Base-by-base conservation (phyloP, 2,888 invertebrate species). In the Drosophila monieri region DNA sequence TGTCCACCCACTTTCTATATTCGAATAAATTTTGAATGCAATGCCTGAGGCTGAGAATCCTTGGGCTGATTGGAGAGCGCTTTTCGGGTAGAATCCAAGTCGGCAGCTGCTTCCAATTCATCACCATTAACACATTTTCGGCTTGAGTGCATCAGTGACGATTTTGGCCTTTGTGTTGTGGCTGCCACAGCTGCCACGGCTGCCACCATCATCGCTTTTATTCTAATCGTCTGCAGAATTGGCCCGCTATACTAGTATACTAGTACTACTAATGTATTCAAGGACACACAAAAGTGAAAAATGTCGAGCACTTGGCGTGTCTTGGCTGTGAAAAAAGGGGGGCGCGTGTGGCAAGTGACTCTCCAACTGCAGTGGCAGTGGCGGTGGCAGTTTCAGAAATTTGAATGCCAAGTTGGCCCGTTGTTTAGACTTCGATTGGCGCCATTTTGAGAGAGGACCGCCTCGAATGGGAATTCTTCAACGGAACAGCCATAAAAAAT, bases 41-140 rank as follows among this genome's bases (percentile, higher is more conserved):
- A 1, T 21, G 18, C 18, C 18, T 23, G 21, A 4, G 21, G 4
- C 21, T 23, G 21, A 54, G 35, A 54, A 66, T 83, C 83, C 80
- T 85, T 64, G 86, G 55, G 59, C 73, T 72, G 67, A 72, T 77
- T 85, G 59, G 58, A 74, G 49, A 60, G 68, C 69, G 56, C 56
- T 64, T 74, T 58, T 77, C 57, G 18, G 18, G 1, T 2, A 18
- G 18, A 18, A 18, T 18, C 18, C 18, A 18, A 18, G 1, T 18
- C 18, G 46, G 64, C 83, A 85, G 86, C 80, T 81, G 80, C 48
- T 70, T 80, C 68, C 58, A 47, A 80, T 85, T 75, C 77, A 85
- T 81, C 86, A 85, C 74, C 80, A 80, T 80, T 85, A 85, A 77
- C 80, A 85, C 80, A 83, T 83, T 81, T 81, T 77, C 78, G 49